These are phyloP conservation scores for Argyresthia albistria DNA, from an alignment of 2,888 invertebrate genomes.

Conservation along the genomic window DNA sequence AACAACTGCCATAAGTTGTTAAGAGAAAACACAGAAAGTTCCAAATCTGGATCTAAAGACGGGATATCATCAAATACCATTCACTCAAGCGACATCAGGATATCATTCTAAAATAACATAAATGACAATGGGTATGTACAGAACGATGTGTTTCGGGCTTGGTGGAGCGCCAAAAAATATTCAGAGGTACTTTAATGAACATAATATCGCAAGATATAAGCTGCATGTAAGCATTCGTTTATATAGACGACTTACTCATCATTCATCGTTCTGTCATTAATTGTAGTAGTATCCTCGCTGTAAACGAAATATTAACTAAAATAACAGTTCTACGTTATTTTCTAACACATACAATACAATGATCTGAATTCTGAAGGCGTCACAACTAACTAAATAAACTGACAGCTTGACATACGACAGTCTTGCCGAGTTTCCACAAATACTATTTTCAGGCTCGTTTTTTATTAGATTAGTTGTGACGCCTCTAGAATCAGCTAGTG, in stretches of 20 bases:
- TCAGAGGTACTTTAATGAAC: not conserved
- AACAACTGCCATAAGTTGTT: too few relatives aligned
- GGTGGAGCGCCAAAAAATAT: conserved; percentile 12
- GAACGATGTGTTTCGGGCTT: conserved; percentile 25
- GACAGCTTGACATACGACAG: too few relatives aligned
- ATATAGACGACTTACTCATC: conserved; percentile 41
- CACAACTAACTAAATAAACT: too few relatives aligned
- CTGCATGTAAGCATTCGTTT: not conserved
- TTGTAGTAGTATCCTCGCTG: conserved; percentile 37
- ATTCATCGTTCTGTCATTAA: conserved; percentile 67
- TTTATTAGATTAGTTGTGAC: too few relatives aligned
- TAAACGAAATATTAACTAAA: conserved; percentile 40
- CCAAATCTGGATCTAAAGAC: too few relatives aligned
- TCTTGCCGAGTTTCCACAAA: too few relatives aligned
- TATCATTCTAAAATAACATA: not conserved
- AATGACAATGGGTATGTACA: conserved; percentile 23
- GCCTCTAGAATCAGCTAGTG: not conserved
- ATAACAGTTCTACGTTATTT: conserved; percentile 8
- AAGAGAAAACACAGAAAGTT: too few relatives aligned
- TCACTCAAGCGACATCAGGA: too few relatives aligned
- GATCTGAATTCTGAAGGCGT: too few relatives aligned
- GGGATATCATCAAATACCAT: too few relatives aligned
- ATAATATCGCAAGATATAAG: not conserved
- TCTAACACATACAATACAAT: not conserved
- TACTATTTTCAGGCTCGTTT: too few relatives aligned